These are phyloP conservation scores for Apodemia hepburni DNA, from an alignment of 2,888 invertebrate genomes.

Conservation along the genomic window DNA sequence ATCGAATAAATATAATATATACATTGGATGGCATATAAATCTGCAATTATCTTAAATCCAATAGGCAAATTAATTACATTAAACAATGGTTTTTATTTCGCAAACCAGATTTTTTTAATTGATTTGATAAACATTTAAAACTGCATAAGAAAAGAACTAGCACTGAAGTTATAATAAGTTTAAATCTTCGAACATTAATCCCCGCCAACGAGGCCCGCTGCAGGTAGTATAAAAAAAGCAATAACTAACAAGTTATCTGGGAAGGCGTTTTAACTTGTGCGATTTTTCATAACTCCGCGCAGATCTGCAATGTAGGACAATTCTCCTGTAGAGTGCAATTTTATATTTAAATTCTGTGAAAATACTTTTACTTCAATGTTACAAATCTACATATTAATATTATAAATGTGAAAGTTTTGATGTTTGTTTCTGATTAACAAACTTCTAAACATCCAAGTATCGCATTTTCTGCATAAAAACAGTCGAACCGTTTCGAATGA, in stretches of 20 bases:
- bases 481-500: too few relatives aligned
- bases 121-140: slow-evolving; percentile 19
- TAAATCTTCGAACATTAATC: slow-evolving; percentile 42
- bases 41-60: too few relatives aligned
- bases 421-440: too few relatives aligned
- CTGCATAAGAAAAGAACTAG: slow-evolving; percentile 20
- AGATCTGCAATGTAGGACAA: neutral
- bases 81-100: neutral
- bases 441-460: too few relatives aligned
- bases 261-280: slow-evolving; percentile 49
- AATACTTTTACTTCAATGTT: too few relatives aligned
- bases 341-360: too few relatives aligned
- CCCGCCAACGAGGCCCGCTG: slow-evolving; percentile 31
- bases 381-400: too few relatives aligned
- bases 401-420: too few relatives aligned
- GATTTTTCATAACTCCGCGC: slow-evolving; percentile 57
- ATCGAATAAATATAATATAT: too few relatives aligned
- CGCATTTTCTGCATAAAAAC: too few relatives aligned
- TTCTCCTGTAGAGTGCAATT: neutral
- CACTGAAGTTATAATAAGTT: slow-evolving; percentile 28
- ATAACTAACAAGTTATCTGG: slow-evolving; percentile 53
- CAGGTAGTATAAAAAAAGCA: slow-evolving; percentile 35
- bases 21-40: too few relatives aligned
- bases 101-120: neutral
- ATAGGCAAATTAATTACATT: too few relatives aligned